Evolutionary conservation across 2,113 vertebrate species (phyloP), one percentile per base, ranked within the genome.

Genomic region (Atlantisia rogersi): DNA sequence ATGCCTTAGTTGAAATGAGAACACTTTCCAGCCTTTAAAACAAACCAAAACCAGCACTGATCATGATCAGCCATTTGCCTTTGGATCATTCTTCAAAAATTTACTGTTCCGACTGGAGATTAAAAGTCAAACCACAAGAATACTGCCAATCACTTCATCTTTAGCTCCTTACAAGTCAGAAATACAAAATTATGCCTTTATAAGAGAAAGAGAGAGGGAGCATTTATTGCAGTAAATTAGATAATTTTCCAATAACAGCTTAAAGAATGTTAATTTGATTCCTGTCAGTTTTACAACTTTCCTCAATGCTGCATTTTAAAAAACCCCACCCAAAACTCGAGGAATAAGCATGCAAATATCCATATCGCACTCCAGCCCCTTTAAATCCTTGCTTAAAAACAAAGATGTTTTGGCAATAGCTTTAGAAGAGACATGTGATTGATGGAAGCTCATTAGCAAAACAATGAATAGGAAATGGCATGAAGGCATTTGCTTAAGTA

Each of bases 111-210:
- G 93, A 82, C 8, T 71, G 53, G 40, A 81, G 94, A 94, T 93
- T 86, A 91, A 92, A 94, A 97, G 95, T 86, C 85, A 90, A 97
- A 79, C 29, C 88, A 94, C 69, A 88, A 87, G 91, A 97, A 95
- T 90, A 91, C 12, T 81, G 67, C 71, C 81, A 86, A 95, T 96
- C 87, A 92, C 82, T 74, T 91, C 60, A 84, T 81, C 58, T 4
- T 29, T 35, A 69, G n/a, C 59, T 64, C 39, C 56, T 92, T 62
- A 35, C 12, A 87, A 44, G 15, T 67, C 17, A 35, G 40, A 91
- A 96, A 95, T 86, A 69, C 59, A 81, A 22, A 42, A 84, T 42
- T 55, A 74, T 4, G 32, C 9, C 18, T 95, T 95, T 81, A 69
- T 59, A 56, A 79, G 46, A 91, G 63, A 32, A 62, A 60, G 17